Base-by-base conservation (phyloP, 2,113 vertebrate species). In the Oreotrochilus melanogaster region DNA sequence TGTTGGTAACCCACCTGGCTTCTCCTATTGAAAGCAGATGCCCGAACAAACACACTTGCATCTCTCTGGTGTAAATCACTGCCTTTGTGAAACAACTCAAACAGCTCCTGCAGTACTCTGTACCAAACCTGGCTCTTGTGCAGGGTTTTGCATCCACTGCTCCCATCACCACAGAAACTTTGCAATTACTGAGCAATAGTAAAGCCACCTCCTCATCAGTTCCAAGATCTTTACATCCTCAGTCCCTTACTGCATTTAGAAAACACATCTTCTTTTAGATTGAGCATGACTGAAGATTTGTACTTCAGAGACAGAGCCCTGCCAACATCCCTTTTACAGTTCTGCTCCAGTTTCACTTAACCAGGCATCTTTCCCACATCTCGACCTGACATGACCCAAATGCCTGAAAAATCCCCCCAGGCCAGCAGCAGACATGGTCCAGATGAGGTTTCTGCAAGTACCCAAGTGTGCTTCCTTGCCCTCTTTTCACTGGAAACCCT, bases 21-120 rank as follows among this genome's bases (percentile, higher is more conserved):
- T 13, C 11, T 8, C 2, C 0, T 33, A 1, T 0, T 23, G 16
- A 19, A 51, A 89, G 50, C 61, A 65, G 45, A 14, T 1, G 2
- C 37, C 14, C 42, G 5, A 11, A 16, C 42, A 6, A 11, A 74
- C n/a, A 30, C 57, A 1, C 1, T 18, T 1, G 1, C 28, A 1
- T 2, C 48, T 2, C 48, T 28, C 76, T 11, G 7, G 47, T 4
- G 18, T 0, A 64, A 43, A 62, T 5, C 82, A 9, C 24, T 21
- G 78, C 10, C 8, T 21, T 14, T 10, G 54, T 3, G 62, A 53
- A 24, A 57, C 21, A 7, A 11, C 27, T 22, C 67, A 64, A 3
- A 62, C 3, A 31, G 5, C 0, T 61, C 47, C 76, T 19, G 64
- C 79, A 39, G 53, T 1, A 51, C 42, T 71, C 75, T 3, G 35